Percentiles rank a stretch among this genome's conserved stretches.
phyloP scores from a whole-genome alignment of 2,113 vertebrate species.

The Stercorarius parasiticus region DNA sequence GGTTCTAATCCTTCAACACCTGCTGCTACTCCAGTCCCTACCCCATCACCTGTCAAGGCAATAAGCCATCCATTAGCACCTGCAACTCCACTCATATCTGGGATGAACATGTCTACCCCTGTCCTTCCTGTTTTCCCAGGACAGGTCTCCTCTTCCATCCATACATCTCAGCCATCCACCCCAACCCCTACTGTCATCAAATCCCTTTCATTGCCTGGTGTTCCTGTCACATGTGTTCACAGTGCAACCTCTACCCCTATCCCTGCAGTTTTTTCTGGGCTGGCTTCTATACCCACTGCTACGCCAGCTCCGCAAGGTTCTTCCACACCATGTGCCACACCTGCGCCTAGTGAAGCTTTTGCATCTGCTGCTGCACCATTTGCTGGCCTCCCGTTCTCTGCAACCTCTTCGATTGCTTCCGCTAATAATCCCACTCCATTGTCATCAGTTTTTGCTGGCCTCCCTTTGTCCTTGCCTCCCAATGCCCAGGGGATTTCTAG shows the following conservation, averaged over 20 bases:
- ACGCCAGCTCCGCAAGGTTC: slow-evolving; percentile 71
- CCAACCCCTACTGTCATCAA: slow-evolving; percentile 76
- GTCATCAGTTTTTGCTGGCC: slow-evolving; percentile 78
- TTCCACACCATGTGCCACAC: slow-evolving; percentile 77
- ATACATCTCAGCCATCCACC: slow-evolving; percentile 66
- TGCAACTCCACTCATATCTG: slow-evolving; percentile 63
- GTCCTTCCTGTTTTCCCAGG: slow-evolving; percentile 75
- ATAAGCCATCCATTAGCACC: slow-evolving; percentile 73
- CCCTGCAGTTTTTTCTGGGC: slow-evolving; percentile 86
- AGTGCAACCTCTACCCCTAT: slow-evolving; percentile 78
- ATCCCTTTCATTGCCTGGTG: slow-evolving; percentile 64
- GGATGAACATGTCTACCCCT: slow-evolving; percentile 67
- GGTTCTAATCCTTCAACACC: slow-evolving; percentile 83
- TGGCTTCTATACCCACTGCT: slow-evolving; percentile 72
- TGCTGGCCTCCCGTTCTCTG: slow-evolving; percentile 77
- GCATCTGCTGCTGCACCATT: slow-evolving; percentile 77
- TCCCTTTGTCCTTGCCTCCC: slow-evolving; percentile 75
- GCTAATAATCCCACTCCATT: slow-evolving; percentile 76
- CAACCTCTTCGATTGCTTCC: slow-evolving; percentile 70
- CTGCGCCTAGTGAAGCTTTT: slow-evolving; percentile 74
- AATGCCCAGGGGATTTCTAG: slow-evolving; percentile 66
- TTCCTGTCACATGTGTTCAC: slow-evolving; percentile 64
- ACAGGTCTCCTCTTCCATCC: slow-evolving; percentile 70
- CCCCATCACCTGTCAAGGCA: slow-evolving; percentile 81
- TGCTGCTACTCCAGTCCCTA: slow-evolving; percentile 79